phyloP scores from a whole-genome alignment of 2,113 vertebrate genomes.

The Corythaeola cristata region DNA sequence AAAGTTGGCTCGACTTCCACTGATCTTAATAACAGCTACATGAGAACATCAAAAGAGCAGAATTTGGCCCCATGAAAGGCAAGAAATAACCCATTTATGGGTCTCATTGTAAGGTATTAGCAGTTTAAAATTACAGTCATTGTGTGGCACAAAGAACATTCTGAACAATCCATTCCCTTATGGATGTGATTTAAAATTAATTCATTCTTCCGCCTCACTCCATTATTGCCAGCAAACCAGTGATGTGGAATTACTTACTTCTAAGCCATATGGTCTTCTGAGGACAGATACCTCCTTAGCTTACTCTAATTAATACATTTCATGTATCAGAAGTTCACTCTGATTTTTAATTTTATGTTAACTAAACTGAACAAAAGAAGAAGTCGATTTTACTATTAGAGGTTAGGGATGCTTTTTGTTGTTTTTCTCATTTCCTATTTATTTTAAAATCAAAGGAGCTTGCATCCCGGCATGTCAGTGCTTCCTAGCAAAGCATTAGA shows the following conservation, averaged over 20 bases:
- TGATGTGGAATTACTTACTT: slow-evolving; percentile 70
- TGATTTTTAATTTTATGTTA: slow-evolving; percentile 14
- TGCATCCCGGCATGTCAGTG: not conserved
- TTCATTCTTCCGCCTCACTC: slow-evolving; percentile 58
- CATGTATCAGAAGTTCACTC: not conserved
- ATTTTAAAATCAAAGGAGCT: not conserved
- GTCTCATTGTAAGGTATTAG: slow-evolving; percentile 61
- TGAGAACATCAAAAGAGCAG: slow-evolving; percentile 32
- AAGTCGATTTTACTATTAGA: slow-evolving; percentile 20
- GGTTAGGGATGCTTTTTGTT: not conserved
- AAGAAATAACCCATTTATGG: slow-evolving; percentile 53
- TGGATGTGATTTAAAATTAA: slow-evolving; percentile 67
- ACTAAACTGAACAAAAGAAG: slow-evolving; percentile 3
- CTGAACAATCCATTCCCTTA: slow-evolving; percentile 62
- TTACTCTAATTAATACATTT: slow-evolving; percentile 58
- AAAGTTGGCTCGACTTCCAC: not conserved
- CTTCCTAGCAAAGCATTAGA: not conserved
- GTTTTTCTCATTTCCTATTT: not conserved
- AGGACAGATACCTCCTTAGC: slow-evolving; percentile 49
- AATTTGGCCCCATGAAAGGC: slow-evolving; percentile 35
- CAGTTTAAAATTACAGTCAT: slow-evolving; percentile 65
- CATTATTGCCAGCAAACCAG: slow-evolving; percentile 66
- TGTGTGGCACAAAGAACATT: slow-evolving; percentile 62
- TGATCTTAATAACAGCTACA: slow-evolving; percentile 16
- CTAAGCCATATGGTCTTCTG: slow-evolving; percentile 68